Evolutionary conservation across 2,113 vertebrate genomes (phyloP).

Genomic region (Cichladusa arquata): DNA sequence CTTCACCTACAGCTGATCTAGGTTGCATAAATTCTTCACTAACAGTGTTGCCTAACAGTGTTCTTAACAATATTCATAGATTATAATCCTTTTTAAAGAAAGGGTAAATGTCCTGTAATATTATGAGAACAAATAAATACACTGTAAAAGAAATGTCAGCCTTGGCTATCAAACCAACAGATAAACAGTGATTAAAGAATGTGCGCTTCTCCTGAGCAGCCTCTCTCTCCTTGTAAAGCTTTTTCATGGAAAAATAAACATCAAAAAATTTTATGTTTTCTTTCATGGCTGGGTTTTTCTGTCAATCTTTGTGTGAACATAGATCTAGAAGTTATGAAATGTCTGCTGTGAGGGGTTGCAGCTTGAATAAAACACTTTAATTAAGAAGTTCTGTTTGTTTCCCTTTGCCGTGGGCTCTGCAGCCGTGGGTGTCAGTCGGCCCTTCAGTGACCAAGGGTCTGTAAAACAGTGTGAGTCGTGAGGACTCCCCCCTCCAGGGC

Average conservation of each 20-base stretch:
- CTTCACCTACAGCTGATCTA: background rate
- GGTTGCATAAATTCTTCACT: background rate
- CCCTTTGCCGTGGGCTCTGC: background rate
- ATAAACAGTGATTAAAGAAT: conserved; percentile 48
- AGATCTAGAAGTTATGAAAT: background rate
- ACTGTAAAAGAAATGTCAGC: conserved; percentile 8
- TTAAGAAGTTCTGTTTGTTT: background rate
- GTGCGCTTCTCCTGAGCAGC: conserved; percentile 3
- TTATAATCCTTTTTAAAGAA: conserved; percentile 28
- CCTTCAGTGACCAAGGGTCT: background rate
- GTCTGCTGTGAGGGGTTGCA: background rate
- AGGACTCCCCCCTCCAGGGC: background rate
- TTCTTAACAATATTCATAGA: conserved; percentile 8
- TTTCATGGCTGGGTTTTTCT: background rate
- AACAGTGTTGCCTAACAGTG: background rate
- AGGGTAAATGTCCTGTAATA: conserved; percentile 32
- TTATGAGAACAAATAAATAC: conserved; percentile 22
- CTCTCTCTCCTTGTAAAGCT: conserved; percentile 20
- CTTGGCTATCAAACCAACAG: background rate
- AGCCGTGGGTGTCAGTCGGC: background rate
- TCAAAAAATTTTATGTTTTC: background rate
- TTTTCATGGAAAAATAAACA: conserved; percentile 51
- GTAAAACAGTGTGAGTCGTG: background rate
- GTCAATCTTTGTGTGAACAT: background rate
- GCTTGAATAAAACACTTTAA: background rate